phyloP scores from a whole-genome alignment of 1,140 invertebrate genomes.

The Bombus waltoni region DNA sequence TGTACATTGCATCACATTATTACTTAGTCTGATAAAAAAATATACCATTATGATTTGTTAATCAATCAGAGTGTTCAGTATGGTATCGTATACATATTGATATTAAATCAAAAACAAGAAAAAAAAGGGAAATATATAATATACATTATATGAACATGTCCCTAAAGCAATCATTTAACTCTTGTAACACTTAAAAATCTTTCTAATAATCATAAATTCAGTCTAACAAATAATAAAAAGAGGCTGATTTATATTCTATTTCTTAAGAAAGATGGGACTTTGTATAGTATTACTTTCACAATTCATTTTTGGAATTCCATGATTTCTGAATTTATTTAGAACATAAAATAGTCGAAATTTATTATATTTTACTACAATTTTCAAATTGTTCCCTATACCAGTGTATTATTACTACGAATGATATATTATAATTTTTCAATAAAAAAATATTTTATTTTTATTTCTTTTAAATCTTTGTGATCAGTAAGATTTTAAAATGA shows the following conservation, averaged over 20 bases:
- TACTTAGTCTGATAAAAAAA: constrained; percentile 16
- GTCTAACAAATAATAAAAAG: constrained; percentile 13
- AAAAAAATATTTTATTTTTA: constrained; percentile 9
- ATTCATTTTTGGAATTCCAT: not conserved
- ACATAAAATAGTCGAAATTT: not conserved
- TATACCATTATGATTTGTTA: constrained; percentile 16
- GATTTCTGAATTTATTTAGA: too few species aligned
- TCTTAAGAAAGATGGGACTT: not conserved
- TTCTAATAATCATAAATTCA: constrained; percentile 24
- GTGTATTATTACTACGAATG: not conserved
- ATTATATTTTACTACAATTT: constrained; percentile 1
- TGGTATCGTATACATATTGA: constrained; percentile 2
- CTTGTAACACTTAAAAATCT: not conserved
- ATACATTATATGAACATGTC: not conserved
- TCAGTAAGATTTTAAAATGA: constrained; percentile 6
- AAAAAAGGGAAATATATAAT: constrained; percentile 2
- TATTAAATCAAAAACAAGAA: constrained; percentile 5
- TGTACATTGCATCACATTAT: constrained; percentile 30
- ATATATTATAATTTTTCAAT: not conserved
- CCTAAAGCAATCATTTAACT: constrained; percentile 31
- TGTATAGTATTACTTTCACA: constrained; percentile 10
- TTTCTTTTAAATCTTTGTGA: not conserved
- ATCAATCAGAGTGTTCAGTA: constrained; percentile 42
- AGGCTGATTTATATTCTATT: constrained; percentile 22
- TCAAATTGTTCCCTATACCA: constrained; percentile 20